These are phyloP conservation scores for Tethea ocularis DNA, from an alignment of 2,888 invertebrate genomes.

Conservation along the genomic window DNA sequence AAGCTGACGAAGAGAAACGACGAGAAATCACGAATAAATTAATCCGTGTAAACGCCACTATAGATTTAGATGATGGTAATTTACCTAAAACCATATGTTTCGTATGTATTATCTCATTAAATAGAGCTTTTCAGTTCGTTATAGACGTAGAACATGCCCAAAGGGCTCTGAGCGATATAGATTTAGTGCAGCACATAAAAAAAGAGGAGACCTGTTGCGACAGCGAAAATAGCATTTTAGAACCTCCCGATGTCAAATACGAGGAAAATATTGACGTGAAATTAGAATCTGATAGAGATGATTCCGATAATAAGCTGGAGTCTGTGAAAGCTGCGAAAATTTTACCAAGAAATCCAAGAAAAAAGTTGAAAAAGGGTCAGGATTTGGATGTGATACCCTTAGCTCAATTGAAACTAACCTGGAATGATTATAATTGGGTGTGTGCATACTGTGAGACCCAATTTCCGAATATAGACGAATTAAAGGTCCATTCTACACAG, in stretches of 20 bases:
- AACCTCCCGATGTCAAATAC: constrained; percentile 16
- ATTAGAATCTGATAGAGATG: constrained; percentile 18
- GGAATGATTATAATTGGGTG: constrained; percentile 63
- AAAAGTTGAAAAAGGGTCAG: constrained; percentile 14
- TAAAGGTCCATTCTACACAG: constrained; percentile 83
- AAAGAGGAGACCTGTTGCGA: constrained; percentile 35
- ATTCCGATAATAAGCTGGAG: neutral
- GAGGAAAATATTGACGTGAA: constrained; percentile 29
- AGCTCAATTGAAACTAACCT: constrained; percentile 54
- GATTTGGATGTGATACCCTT: constrained; percentile 43
- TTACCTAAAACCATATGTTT: constrained; percentile 62
- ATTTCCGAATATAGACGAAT: constrained; percentile 54
- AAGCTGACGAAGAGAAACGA: constrained; percentile 35
- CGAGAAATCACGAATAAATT: constrained; percentile 50
- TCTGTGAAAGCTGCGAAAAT: neutral
- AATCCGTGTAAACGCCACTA: constrained; percentile 44
- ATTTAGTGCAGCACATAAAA: constrained; percentile 43
- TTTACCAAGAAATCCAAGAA: constrained; percentile 19
- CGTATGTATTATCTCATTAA: constrained; percentile 48
- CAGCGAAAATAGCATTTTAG: constrained; percentile 22
- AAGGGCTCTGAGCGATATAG: constrained; percentile 37
- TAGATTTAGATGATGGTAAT: constrained; percentile 42
- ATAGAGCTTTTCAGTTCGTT: constrained; percentile 58
- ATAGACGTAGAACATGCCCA: constrained; percentile 56
- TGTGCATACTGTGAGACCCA: constrained; percentile 62